phyloP scores from a whole-genome alignment of 1,140 invertebrate species.

The Drosophila bipectinata region DNA sequence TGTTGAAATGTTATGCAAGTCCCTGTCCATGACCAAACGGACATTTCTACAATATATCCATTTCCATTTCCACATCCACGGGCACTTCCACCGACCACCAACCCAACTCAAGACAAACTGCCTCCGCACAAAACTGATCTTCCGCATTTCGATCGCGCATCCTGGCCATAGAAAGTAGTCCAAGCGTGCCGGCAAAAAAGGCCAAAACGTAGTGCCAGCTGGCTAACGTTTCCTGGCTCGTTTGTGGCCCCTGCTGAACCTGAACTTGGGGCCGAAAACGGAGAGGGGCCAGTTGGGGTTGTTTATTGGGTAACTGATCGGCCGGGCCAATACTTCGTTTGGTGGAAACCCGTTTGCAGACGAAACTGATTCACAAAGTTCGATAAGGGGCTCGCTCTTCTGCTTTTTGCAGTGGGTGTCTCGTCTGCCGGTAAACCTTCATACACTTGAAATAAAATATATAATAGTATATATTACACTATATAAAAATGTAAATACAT shows the following conservation, averaged over 20 bases:
- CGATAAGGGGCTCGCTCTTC: slow-evolving; percentile 30
- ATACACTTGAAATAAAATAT: slow-evolving; percentile 2
- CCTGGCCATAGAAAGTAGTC: slow-evolving; percentile 79
- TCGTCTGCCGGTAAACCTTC: not conserved
- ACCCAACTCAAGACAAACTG: slow-evolving; percentile 27
- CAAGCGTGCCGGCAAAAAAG: slow-evolving; percentile 66
- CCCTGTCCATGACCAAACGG: slow-evolving; percentile 20
- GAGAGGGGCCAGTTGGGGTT: not conserved
- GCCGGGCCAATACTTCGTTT: slow-evolving; percentile 9
- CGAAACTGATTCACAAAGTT: slow-evolving; percentile 17
- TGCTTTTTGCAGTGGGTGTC: slow-evolving; percentile 28
- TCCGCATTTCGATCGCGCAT: slow-evolving; percentile 73
- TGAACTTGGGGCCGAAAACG: slow-evolving; percentile 67
- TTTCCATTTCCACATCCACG: slow-evolving; percentile 27
- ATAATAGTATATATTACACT: not conserved
- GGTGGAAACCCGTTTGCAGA: slow-evolving; percentile 41
- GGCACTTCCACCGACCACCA: slow-evolving; percentile 42
- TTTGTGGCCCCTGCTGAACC: slow-evolving; percentile 64
- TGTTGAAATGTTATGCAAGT: slow-evolving; percentile 77
- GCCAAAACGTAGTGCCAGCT: slow-evolving; percentile 43
- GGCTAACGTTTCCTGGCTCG: slow-evolving; percentile 63
- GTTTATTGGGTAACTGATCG: slow-evolving; percentile 44
- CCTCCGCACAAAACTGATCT: slow-evolving; percentile 45
- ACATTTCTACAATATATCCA: slow-evolving; percentile 9
- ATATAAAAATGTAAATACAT: too few relatives aligned